phyloP scores from a whole-genome alignment of 2,113 vertebrate genomes.

The Panurus biarmicus region DNA sequence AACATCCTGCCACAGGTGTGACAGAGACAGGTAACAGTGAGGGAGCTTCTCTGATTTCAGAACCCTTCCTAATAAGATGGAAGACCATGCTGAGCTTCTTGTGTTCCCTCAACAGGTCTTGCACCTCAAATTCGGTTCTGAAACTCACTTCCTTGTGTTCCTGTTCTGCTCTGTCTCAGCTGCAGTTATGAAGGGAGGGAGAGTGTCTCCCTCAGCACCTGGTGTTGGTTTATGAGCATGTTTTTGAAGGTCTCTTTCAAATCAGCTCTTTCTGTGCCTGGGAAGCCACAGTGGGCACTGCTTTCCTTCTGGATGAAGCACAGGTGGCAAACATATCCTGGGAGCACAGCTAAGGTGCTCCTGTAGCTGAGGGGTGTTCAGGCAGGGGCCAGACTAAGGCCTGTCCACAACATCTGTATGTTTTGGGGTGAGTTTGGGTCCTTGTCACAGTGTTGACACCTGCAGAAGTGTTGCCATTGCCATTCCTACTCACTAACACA shows the following conservation, averaged over 20 bases:
- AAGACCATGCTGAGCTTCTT: background rate
- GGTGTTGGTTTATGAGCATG: background rate
- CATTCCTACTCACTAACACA: background rate
- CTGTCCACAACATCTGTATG: background rate
- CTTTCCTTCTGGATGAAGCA: background rate
- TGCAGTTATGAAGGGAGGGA: background rate
- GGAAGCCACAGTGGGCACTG: background rate
- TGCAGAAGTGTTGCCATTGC: background rate
- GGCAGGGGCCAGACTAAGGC: background rate
- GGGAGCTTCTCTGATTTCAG: background rate
- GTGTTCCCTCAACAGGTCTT: background rate
- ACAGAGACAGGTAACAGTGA: background rate
- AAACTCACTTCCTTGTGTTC: background rate
- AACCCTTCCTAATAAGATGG: background rate
- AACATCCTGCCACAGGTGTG: background rate
- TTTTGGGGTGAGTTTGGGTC: background rate
- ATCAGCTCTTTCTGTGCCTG: background rate
- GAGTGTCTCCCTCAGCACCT: background rate
- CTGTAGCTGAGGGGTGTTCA: background rate
- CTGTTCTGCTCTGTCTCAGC: background rate
- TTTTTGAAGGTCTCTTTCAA: background rate
- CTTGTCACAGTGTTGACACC: background rate
- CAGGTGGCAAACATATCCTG: rapidly evolving
- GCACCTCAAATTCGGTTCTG: background rate
- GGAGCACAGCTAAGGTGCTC: background rate